Conservation (phyloP, 1,140 invertebrate genomes). For the Drosophila kanapiae region DNA sequence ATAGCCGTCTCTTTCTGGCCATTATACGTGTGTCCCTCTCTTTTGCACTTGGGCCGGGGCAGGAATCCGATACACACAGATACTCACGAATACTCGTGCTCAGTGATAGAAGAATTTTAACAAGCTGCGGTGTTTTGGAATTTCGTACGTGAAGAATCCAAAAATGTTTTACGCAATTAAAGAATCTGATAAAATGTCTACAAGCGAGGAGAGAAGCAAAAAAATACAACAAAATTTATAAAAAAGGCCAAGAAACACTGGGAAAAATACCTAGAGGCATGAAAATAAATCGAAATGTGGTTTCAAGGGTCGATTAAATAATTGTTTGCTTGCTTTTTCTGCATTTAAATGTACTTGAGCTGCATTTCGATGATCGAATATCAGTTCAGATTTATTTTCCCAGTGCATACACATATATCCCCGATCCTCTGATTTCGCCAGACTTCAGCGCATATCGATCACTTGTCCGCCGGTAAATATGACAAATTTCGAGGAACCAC, state of each 20-base stretch:
- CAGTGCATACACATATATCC: slow-evolving; percentile 4
- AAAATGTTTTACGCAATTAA: slow-evolving; percentile 84
- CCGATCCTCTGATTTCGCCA: slow-evolving; percentile 21
- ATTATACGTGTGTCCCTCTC: neutral
- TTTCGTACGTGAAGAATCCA: slow-evolving; percentile 84
- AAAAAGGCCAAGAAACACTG: slow-evolving; percentile 23
- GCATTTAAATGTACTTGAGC: neutral
- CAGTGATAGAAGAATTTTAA: slow-evolving; percentile 83
- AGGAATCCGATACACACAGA: slow-evolving; percentile 28
- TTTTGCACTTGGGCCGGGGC: neutral
- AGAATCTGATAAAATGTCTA: slow-evolving; percentile 84
- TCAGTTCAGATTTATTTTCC: neutral
- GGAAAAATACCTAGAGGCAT: neutral
- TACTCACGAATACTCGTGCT: slow-evolving; percentile 10
- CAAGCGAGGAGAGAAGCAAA: slow-evolving; percentile 55
- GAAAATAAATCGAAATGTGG: neutral
- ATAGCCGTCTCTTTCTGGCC: slow-evolving; percentile 24
- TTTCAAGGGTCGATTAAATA: too few species aligned
- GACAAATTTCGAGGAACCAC: slow-evolving; percentile 71
- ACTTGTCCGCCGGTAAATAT: slow-evolving; percentile 74
- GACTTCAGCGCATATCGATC: slow-evolving; percentile 71
- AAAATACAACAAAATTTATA: slow-evolving; percentile 4
- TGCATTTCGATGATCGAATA: too few species aligned
- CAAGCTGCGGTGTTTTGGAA: slow-evolving; percentile 82
- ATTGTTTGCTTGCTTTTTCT: neutral